Evolutionary conservation across 2,797 vertebrate species (phyloP).

Genomic region (Thaleichthys pacificus): DNA sequence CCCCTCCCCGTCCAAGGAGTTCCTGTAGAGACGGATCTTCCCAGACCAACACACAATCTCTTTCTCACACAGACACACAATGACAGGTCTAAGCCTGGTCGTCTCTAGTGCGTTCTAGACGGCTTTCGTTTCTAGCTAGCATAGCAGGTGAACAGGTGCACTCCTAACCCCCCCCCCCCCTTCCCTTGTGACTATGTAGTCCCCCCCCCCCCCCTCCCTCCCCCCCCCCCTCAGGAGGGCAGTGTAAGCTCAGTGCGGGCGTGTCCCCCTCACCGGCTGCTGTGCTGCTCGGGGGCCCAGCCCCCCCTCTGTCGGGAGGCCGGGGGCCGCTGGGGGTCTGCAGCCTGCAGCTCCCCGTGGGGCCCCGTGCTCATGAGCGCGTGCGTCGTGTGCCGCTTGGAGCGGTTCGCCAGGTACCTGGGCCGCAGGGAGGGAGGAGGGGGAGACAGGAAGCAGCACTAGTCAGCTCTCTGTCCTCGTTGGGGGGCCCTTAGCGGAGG

Average conservation of each 20-base stretch:
- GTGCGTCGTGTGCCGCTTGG: conserved; percentile 98
- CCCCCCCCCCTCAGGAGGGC: neutral
- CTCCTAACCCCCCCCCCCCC: neutral
- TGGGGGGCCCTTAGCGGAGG: conserved; percentile 57
- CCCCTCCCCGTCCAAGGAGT: neutral
- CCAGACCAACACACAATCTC: neutral
- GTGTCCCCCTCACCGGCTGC: conserved; percentile 90
- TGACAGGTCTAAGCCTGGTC: no score
- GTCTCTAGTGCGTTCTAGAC: no score
- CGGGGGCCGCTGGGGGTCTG: conserved; percentile 91
- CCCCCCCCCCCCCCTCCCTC: no score
- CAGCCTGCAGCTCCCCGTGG: conserved; percentile 85
- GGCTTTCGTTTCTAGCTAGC: neutral
- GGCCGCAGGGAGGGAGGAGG: conserved; percentile 80
- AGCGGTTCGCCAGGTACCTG: conserved; percentile 99
- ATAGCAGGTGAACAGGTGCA: neutral
- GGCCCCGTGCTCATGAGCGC: conserved; percentile 89
- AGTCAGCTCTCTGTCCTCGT: conserved; percentile 79
- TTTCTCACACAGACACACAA: neutral
- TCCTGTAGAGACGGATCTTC: no score
- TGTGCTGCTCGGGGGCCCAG: conserved; percentile 90
- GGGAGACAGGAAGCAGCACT: conserved; percentile 81
- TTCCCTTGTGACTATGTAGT: neutral
- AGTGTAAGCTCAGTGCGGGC: conserved; percentile 53
- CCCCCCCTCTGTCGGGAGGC: conserved; percentile 89